Base-by-base conservation (phyloP, 2,113 vertebrate genomes). In the Tursiops truncatus region DNA sequence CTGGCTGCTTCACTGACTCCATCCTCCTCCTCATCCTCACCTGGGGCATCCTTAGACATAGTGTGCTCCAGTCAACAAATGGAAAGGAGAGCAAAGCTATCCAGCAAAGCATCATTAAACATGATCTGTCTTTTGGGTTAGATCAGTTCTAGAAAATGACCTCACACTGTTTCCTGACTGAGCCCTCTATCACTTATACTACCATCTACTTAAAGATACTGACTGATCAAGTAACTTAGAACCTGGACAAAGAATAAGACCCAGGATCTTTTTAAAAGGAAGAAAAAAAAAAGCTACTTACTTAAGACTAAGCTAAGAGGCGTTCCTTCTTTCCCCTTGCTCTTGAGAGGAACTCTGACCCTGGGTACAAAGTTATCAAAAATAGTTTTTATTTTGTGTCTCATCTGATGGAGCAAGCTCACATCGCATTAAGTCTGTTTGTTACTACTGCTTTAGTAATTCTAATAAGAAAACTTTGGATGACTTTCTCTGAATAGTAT, bases 1-100 rank as follows among this genome's bases (percentile, higher is more conserved):
- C 99, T 99, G 65, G 99, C 99, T 20, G 98, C 99, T 95, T 99
- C 99, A 90, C 99, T 99, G 94, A 99, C 99, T 31, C 98, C 99
- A 94, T 99, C 99, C 95, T 99, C 99, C 89, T 99, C 99, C 80
- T 99, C 99, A 93, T 99, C 99, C 95, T 99, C 99, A 97, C 99
- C 99, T 97, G 99, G 99, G 93, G 99, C 99, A 97, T 99, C 99
- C 99, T 99, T 98, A 98, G 98, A 98, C 56, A 98, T 10, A 97
- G 36, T 67, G 28, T 95, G 31, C 18, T 96, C 73, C 56, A 85
- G 90, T 98, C 81, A 98, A 68, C n/a, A 97, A 96, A 95, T 82
- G 90, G 23, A 97, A 95, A 84, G n/a, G 53, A 81, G n/a, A 81
- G 23, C 70, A 97, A 95, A 96, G 58, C 82, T 87, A 94, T 91